Conservation (phyloP, 2,888 invertebrate genomes). For the Philopedon plagiatum region DNA sequence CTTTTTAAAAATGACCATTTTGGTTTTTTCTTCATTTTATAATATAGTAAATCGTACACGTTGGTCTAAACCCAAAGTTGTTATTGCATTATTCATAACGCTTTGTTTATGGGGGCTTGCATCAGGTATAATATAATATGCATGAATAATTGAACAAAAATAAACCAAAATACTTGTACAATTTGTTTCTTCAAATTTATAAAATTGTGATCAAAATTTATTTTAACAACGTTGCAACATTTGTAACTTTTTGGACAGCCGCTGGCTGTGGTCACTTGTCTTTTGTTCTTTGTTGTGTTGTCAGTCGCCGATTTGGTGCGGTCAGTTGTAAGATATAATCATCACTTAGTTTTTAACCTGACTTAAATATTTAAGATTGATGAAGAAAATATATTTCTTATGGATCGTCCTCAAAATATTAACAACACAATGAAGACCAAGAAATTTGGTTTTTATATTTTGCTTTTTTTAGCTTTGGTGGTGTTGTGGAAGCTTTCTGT, state of each 20-base stretch:
- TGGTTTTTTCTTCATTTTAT: background rate
- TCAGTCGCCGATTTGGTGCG: too few species aligned
- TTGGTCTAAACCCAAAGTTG: background rate
- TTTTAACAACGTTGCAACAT: constrained; percentile 3
- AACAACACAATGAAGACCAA: constrained; percentile 57
- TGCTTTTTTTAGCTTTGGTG: constrained; percentile 58
- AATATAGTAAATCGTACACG: background rate
- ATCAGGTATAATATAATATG: background rate
- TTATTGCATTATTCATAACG: background rate
- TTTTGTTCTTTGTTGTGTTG: too few species aligned
- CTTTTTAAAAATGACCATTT: background rate
- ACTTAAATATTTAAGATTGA: background rate
- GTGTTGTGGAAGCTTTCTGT: constrained; percentile 59
- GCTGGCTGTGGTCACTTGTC: too few species aligned
- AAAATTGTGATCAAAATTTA: background rate
- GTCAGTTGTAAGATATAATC: background rate
- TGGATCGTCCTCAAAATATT: constrained; percentile 55
- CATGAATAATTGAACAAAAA: background rate
- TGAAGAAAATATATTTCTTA: constrained; percentile 38
- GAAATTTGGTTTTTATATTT: constrained; percentile 58
- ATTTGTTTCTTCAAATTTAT: background rate
- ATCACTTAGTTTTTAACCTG: background rate
- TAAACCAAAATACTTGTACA: background rate
- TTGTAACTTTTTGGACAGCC: background rate
- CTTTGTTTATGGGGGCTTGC: background rate